Evolutionary conservation across 2,797 vertebrate genomes (phyloP).

Genomic region (Enteromius fasciolatus): DNA sequence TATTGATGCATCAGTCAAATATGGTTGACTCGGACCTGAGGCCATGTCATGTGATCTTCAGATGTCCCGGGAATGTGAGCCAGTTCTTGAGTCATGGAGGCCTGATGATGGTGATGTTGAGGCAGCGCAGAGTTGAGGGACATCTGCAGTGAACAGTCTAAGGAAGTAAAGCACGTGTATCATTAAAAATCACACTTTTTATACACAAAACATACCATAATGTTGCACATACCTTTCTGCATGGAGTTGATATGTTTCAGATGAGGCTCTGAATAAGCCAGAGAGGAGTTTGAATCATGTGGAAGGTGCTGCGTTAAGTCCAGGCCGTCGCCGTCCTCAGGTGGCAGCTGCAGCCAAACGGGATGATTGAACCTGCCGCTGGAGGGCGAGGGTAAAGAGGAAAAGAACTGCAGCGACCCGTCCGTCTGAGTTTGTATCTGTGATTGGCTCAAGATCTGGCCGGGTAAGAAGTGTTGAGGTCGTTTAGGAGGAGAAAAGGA

Average conservation of each 20-base stretch:
- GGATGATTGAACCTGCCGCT: slow-evolving; percentile 65
- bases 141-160: slow-evolving; percentile 56
- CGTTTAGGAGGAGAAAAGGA: slow-evolving; percentile 75
- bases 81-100: slow-evolving; percentile 49
- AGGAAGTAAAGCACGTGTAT: neutral
- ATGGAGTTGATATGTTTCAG: slow-evolving; percentile 39
- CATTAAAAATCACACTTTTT: neutral
- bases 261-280: slow-evolving; percentile 53
- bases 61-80: slow-evolving; percentile 42
- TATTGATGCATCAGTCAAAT: neutral
- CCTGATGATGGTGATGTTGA: slow-evolving; percentile 54
- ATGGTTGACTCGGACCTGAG: slow-evolving; percentile 49
- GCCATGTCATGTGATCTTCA: slow-evolving; percentile 55
- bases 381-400: slow-evolving; percentile 63
- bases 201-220: neutral
- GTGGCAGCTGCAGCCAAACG: slow-evolving; percentile 62
- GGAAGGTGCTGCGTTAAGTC: slow-evolving; percentile 46
- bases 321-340: slow-evolving; percentile 51
- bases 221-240: slow-evolving; percentile 56
- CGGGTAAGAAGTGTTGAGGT: slow-evolving; percentile 34
- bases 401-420: slow-evolving; percentile 67
- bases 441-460: slow-evolving; percentile 50
- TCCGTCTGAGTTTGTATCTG: slow-evolving; percentile 61
- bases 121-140: slow-evolving; percentile 57
- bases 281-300: slow-evolving; percentile 58